Evolutionary conservation across 2,888 invertebrate species (phyloP), one percentile per base, ranked within the genome.

Genomic region (Heteromyza rotundicornis): DNA sequence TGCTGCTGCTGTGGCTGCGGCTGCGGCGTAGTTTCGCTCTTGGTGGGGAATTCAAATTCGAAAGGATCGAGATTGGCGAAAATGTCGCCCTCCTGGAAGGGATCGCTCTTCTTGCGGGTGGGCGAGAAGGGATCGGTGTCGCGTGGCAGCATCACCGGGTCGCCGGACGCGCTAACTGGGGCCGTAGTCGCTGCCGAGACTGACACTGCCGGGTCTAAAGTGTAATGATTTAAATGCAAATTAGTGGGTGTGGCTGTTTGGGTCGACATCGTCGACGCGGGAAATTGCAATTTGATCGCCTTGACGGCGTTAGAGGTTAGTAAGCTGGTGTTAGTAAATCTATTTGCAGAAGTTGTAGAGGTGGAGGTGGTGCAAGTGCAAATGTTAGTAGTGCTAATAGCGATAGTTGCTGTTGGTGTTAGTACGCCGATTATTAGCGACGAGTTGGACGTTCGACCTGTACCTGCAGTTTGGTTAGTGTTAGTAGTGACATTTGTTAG

Each of bases 31-130:
- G 10, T 40, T 2, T 60, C 60, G 8, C 62, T 67, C 16, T 66
- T 49, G 20, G 64, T 68, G 7, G 70, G 70, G 35, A 80, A 76
- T 56, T 82, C 81, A 60, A 82, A 82, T 64, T 84, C 83, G 62
- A 83, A 83, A 23, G 83, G 81, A 67, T 83, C 83, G 60, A 83
- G 70, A 63, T 82, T 83, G 57, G 80, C 75, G 63, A 83, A 82
- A 44, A 82, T 76, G 69, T 83, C 83, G n/a, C 80, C 79, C 49
- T 84, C 84, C 62, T 90, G 91, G 80, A 92, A 92, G 47, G 92
- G 91, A 83, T 92, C 92, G 55, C 83, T 82, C 71, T 83, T 82
- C 65, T 82, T 82, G 55, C 82, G 81, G 2, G 83, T 82, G 1
- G 83, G 83, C 20, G 83, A 83, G 64, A 83, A 83, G 0, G 83